These are phyloP conservation scores for Phrynocephalus guinanensis DNA, from an alignment of 2,797 vertebrate genomes.

Conservation along the genomic window DNA sequence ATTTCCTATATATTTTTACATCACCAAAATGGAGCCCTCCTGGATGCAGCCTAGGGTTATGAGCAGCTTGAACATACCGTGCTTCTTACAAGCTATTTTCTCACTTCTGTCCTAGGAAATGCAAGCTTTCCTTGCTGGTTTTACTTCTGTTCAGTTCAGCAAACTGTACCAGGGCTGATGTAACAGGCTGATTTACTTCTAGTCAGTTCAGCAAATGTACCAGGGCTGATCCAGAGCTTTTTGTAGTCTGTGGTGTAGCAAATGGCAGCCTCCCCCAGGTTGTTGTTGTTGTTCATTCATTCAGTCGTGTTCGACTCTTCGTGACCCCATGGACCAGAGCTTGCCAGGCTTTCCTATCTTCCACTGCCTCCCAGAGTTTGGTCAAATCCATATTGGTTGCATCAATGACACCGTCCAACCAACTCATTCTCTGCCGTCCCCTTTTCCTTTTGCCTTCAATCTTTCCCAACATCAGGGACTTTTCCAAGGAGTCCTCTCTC, in stretches of 20 bases:
- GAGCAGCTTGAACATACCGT: neutral
- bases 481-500: too few species aligned
- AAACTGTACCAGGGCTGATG: neutral
- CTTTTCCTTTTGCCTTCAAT: too few species aligned
- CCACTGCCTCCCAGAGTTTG: too few species aligned
- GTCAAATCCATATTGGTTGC: too few species aligned
- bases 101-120: neutral
- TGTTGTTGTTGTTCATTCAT: too few species aligned
- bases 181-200: too few species aligned
- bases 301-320: too few species aligned
- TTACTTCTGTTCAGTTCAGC: neutral
- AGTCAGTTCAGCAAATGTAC: neutral
- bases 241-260: neutral
- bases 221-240: neutral
- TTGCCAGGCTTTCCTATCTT: too few species aligned
- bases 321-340: too few species aligned
- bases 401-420: too few species aligned
- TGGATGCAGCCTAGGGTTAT: neutral
- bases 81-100: neutral
- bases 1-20: neutral
- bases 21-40: neutral
- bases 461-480: too few species aligned
- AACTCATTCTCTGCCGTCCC: too few species aligned
- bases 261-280: neutral
- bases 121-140: neutral